These are phyloP conservation scores for Epistrophe grossulariae DNA, from an alignment of 2,888 invertebrate genomes.

Conservation along the genomic window DNA sequence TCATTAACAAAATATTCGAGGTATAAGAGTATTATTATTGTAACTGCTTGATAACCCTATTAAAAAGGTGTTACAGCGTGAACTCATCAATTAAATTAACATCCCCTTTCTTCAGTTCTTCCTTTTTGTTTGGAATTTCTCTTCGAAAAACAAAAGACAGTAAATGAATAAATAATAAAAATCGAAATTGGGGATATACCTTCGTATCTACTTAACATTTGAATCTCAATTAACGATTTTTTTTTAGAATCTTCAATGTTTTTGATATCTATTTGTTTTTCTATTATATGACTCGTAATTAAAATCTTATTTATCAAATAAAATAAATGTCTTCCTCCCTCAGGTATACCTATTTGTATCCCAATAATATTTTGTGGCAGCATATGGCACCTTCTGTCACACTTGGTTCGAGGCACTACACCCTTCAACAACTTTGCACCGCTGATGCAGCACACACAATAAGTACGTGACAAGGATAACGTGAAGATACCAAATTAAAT, in stretches of 20 bases:
- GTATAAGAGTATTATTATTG: conserved; percentile 58
- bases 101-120: conserved; percentile 60
- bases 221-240: not conserved
- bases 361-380: conserved; percentile 25
- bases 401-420: conserved; percentile 41
- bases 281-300: not conserved
- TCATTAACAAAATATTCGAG: conserved; percentile 75
- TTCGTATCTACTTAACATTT: not conserved
- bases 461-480: conserved; percentile 68
- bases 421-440: conserved; percentile 31
- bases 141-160: conserved; percentile 9
- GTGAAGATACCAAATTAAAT: conserved; percentile 63
- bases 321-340: not conserved
- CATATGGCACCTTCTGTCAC: conserved; percentile 42
- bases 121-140: not conserved
- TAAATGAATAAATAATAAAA: not conserved
- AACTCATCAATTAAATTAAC: conserved; percentile 78
- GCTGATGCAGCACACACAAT: conserved; percentile 38
- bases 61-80: conserved; percentile 78
- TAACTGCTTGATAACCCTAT: conserved; percentile 77
- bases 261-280: not conserved
- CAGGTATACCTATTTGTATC: not conserved
- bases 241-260: not conserved
- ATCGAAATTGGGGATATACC: not conserved
- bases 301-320: not conserved